These are phyloP conservation scores for Pantala flavescens DNA, from an alignment of 1,140 invertebrate genomes.

Conservation along the genomic window DNA sequence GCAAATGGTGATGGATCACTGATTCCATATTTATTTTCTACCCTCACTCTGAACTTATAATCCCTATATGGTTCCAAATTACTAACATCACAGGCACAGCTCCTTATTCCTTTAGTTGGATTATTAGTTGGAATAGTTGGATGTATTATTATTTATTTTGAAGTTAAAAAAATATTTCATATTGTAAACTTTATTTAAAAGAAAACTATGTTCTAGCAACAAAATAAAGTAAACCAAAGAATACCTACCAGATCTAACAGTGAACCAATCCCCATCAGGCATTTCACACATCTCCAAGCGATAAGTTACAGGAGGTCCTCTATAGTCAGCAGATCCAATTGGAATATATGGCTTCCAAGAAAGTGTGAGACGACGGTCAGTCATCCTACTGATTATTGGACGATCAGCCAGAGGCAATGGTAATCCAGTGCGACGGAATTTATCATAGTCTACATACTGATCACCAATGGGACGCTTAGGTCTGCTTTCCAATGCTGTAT, in stretches of 20 bases:
- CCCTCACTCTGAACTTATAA: conserved; percentile 86
- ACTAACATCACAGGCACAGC: conserved; percentile 72
- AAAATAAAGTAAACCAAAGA: too few relatives aligned
- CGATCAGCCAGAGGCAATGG: conserved; percentile 73
- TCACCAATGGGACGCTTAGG: conserved; percentile 60
- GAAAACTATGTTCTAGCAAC: too few relatives aligned
- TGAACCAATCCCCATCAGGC: conserved; percentile 81
- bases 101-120: conserved; percentile 49
- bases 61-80: conserved; percentile 76
- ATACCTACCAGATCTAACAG: conserved; percentile 50
- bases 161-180: too few relatives aligned
- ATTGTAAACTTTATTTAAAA: too few relatives aligned
- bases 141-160: background rate
- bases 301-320: conserved; percentile 67
- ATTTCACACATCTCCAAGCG: conserved; percentile 86
- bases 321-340: conserved; percentile 50
- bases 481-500: conserved; percentile 54
- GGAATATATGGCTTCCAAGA: conserved; percentile 88
- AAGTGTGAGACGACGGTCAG: conserved; percentile 69
- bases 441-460: conserved; percentile 74
- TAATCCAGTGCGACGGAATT: conserved; percentile 65
- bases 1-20: conserved; percentile 86
- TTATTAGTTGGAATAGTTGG: too few relatives aligned
- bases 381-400: conserved; percentile 82
- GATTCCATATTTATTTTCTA: conserved; percentile 93